A percentile compares a stretch with the other conserved stretches of the same genome.
Conservation (phyloP, 2,888 invertebrate species). For the Leptogaster cylindrica region DNA sequence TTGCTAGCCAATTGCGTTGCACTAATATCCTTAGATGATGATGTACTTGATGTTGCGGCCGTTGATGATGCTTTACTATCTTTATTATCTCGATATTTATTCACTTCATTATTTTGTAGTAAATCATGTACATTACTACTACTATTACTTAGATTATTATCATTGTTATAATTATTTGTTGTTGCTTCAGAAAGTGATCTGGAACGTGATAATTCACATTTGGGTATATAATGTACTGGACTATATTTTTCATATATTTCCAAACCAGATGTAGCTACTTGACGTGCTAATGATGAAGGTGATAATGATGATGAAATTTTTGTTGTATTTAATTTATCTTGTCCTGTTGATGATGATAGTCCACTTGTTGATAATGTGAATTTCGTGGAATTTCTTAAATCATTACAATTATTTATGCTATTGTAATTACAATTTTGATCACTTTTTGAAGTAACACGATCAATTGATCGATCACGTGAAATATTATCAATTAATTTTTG, state of each 20-base stretch:
- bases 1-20: conserved; percentile 45
- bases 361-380: conserved; percentile 44
- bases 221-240: conserved; percentile 75
- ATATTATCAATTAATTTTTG: conserved; percentile 36
- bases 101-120: conserved; percentile 44
- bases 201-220: conserved; percentile 63
- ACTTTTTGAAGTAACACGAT: conserved; percentile 52
- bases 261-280: conserved; percentile 68
- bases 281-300: conserved; percentile 64
- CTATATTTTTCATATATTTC: conserved; percentile 79
- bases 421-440: conserved; percentile 62
- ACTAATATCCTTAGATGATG: conserved; percentile 42
- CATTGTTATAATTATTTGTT: conserved; percentile 40
- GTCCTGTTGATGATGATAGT: conserved; percentile 45
- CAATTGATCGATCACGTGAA: conserved; percentile 43
- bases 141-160: conserved; percentile 45
- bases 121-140: conserved; percentile 47
- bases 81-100: conserved; percentile 36
- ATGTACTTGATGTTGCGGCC: conserved; percentile 30
- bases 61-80: conserved; percentile 16
- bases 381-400: conserved; percentile 22
- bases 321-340: conserved; percentile 46
- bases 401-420: conserved; percentile 40
- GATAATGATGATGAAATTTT: conserved; percentile 56
- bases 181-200: conserved; percentile 60